Conservation (phyloP, 2,888 invertebrate genomes). For the Leptopterna dolabrata region DNA sequence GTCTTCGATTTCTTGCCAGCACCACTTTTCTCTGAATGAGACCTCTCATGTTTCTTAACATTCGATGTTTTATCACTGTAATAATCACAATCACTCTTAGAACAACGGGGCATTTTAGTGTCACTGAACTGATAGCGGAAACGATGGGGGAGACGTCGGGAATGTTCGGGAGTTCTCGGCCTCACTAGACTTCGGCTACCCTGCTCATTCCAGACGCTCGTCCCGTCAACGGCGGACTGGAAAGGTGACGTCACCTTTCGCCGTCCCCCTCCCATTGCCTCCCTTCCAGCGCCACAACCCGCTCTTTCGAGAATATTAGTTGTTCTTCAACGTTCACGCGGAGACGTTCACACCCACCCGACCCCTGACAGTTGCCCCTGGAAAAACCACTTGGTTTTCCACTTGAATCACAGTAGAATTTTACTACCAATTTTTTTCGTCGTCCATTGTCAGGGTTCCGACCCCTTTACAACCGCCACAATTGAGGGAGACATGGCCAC, state of each 20-base stretch:
- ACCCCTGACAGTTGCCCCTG: neutral
- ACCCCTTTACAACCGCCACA: slow-evolving; percentile 41
- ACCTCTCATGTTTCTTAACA: no score
- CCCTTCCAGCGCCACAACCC: neutral
- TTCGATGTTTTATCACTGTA: no score
- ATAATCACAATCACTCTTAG: no score
- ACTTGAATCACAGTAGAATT: neutral
- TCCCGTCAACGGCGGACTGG: neutral
- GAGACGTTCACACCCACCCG: neutral
- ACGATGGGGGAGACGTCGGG: no score
- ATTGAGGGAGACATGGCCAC: slow-evolving; percentile 73
- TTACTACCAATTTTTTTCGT: neutral
- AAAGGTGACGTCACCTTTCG: neutral
- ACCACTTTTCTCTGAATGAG: no score
- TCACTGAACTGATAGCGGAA: no score
- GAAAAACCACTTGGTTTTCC: neutral
- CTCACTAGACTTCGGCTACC: no score
- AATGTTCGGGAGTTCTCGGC: no score
- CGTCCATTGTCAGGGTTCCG: slow-evolving; percentile 29
- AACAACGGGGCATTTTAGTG: no score
- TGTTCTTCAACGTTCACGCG: neutral
- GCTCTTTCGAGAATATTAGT: neutral
- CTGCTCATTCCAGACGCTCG: no score
- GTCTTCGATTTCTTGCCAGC: no score
- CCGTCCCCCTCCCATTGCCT: neutral